Percentiles rank a stretch among this genome's conserved stretches.
Evolutionary conservation across 1,140 invertebrate species (phyloP).

Genomic region (Micrasema longulum): DNA sequence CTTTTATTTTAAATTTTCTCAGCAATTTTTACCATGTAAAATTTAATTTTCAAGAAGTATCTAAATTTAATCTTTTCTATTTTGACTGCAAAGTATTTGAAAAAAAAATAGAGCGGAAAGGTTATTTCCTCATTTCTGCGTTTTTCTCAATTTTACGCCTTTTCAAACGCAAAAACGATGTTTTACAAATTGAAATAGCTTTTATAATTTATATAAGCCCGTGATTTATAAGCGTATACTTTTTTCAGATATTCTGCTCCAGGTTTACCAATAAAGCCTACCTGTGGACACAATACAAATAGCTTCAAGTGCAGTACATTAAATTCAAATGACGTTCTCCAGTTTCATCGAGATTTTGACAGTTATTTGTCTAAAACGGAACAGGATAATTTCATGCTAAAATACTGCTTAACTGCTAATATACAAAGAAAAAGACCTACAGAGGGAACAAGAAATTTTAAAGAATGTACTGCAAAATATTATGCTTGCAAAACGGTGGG

Average conservation of each 20-base stretch:
- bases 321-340: background rate
- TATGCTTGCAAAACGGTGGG: too few species aligned
- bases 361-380: background rate
- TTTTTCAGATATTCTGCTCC: conserved; percentile 3
- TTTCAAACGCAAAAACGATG: too few species aligned
- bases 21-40: too few species aligned
- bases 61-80: too few species aligned
- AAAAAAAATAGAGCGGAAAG: too few species aligned
- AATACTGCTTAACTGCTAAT: background rate
- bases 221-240: background rate
- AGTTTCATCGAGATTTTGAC: background rate
- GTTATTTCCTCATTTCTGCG: too few species aligned
- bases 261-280: background rate
- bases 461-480: background rate
- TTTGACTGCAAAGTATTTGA: too few species aligned
- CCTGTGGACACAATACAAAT: background rate
- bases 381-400: conserved; percentile 3
- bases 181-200: too few species aligned
- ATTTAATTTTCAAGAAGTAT: too few species aligned
- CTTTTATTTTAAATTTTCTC: too few species aligned
- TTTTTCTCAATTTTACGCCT: too few species aligned
- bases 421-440: background rate
- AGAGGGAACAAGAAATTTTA: background rate
- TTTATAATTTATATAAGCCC: too few species aligned
- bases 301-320: background rate